Conservation (phyloP, 2,113 vertebrate species). For the Chelonoidis abingdonii region DNA sequence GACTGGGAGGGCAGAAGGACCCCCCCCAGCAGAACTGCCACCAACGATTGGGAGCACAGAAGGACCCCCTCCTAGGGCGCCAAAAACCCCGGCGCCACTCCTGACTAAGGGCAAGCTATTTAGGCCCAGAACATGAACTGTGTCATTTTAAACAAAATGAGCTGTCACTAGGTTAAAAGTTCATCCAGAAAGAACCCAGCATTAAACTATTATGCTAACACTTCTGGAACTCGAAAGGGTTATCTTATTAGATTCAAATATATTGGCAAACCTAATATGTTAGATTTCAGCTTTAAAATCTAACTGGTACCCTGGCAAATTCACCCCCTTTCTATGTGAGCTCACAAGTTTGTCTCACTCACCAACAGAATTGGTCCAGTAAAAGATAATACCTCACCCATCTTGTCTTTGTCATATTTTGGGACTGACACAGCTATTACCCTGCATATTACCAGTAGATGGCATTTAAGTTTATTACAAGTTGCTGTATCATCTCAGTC, state of each 20-base stretch:
- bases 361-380: not conserved
- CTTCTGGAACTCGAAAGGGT: no score
- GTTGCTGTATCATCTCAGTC: not conserved
- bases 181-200: not conserved
- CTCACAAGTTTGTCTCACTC: not conserved
- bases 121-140: not conserved
- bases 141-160: not conserved
- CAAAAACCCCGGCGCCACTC: no score
- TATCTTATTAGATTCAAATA: not conserved
- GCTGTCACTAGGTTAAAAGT: not conserved
- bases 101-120: not conserved
- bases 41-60: no score
- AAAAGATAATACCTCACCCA: not conserved
- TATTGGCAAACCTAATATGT: not conserved
- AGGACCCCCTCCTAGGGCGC: no score
- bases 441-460: rapidly evolving
- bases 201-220: not conserved
- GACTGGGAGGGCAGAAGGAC: no score
- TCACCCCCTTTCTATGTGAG: not conserved
- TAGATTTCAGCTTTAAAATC: not conserved
- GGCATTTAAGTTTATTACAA: not conserved
- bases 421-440: no score
- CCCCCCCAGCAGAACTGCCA: no score
- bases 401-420: not conserved
- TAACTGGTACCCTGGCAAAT: not conserved